These are phyloP conservation scores for Riparia riparia DNA, from an alignment of 2,113 vertebrate genomes.

Conservation along the genomic window DNA sequence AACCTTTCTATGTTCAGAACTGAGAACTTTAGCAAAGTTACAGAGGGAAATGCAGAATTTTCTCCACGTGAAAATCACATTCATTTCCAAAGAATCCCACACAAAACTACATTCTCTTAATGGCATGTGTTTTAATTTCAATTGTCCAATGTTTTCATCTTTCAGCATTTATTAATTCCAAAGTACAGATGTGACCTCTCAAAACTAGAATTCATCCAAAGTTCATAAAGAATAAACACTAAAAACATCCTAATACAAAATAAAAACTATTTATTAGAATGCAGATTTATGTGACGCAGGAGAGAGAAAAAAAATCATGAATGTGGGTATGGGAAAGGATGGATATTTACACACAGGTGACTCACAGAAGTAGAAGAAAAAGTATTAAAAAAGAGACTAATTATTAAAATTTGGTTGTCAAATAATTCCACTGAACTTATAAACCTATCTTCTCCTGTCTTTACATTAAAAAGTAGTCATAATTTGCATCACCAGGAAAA, in stretches of 20 bases:
- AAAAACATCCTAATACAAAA: not conserved
- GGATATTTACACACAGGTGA: not conserved
- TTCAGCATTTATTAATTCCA: not conserved
- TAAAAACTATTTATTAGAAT: not conserved
- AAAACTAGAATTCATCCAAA: not conserved
- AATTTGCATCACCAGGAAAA: not conserved
- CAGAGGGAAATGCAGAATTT: not conserved
- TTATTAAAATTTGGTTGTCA: not conserved
- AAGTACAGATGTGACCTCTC: not conserved
- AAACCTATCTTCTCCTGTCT: not conserved
- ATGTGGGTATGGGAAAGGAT: not conserved
- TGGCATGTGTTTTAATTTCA: not conserved
- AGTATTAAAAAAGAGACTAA: not conserved
- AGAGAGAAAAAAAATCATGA: not conserved
- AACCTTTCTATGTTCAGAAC: not conserved
- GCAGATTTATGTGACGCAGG: not conserved
- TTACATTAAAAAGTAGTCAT: not conserved
- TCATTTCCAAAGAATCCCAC: not conserved
- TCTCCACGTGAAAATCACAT: not conserved
- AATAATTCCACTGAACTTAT: not conserved
- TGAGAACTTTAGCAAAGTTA: not conserved
- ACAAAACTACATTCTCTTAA: not conserved
- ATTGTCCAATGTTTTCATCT: not conserved
- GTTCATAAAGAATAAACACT: not conserved
- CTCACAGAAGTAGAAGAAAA: not conserved